phyloP scores from a whole-genome alignment of 1,140 invertebrate species.

The Doryteuthis pealeii region DNA sequence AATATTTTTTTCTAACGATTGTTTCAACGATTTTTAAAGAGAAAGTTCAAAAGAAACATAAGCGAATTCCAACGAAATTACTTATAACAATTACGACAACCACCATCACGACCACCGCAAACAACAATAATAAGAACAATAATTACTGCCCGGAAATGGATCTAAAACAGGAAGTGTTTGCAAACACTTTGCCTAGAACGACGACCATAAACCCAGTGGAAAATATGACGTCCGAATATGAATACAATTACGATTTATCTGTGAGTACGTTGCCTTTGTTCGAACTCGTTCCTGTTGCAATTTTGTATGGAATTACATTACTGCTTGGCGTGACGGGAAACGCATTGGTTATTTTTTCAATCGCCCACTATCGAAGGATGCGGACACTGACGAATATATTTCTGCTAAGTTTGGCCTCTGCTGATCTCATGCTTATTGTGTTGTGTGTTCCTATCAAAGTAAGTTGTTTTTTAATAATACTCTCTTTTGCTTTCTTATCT shows the following conservation, averaged over 20 bases:
- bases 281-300: constrained; percentile 66
- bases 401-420: constrained; percentile 69
- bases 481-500: too few relatives aligned
- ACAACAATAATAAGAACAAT: too few relatives aligned
- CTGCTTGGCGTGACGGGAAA: constrained; percentile 68
- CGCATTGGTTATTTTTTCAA: constrained; percentile 66
- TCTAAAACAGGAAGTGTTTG: too few relatives aligned
- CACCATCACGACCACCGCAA: too few relatives aligned
- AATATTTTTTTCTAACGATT: too few relatives aligned
- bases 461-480: constrained; percentile 39
- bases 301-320: constrained; percentile 69
- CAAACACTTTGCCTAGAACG: too few relatives aligned
- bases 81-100: too few relatives aligned
- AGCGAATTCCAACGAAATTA: too few relatives aligned
- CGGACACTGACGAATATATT: constrained; percentile 73
- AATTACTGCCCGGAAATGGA: too few relatives aligned
- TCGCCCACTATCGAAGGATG: constrained; percentile 62
- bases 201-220: too few relatives aligned
- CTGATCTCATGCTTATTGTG: constrained; percentile 73
- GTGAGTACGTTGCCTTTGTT: constrained; percentile 58
- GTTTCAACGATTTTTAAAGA: too few relatives aligned
- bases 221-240: constrained; percentile 30
- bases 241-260: constrained; percentile 61
- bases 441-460: constrained; percentile 78
- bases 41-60: too few relatives aligned